Evolutionary conservation across 2,888 invertebrate species (phyloP), one percentile per base, ranked within the genome.

Genomic region (Teleogryllus oceanicus): DNA sequence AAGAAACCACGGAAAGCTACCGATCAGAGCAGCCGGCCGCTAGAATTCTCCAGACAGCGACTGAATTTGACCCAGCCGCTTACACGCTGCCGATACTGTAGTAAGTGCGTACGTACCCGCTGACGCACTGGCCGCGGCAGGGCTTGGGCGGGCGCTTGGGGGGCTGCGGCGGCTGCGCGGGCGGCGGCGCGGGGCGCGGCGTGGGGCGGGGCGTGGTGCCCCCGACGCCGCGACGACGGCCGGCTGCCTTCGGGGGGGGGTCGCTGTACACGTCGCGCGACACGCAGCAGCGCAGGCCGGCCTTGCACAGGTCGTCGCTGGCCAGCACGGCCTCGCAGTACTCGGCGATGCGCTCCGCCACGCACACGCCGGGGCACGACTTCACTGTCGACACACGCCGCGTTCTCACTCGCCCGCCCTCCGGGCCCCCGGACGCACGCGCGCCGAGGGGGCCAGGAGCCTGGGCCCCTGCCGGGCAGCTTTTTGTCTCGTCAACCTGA

Each of bases 261-360:
- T n/a, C n/a, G n/a, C 92, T 91, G 85, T 92, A 94, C 13, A 89
- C 90, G 84, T 95, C 94, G 82, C 92, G 90, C 18, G 93, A 92
- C 4, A 96, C 94, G 87, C 96, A 96, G 87, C 96, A 96, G 80
- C 92, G 91, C 81, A 93, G 89, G 0, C 93, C 94, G 20, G 91
- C 87, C 84, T 93, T 92, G 86, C 96, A 96, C 2, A 95, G 89
- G 50, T 91, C 91, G 62, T 90, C 89, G 2, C 92, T 91, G 78
- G 92, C 92, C 78, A 96, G 88, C 83, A 95, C 94, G 0, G 95
- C 95, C 84, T 96, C 95, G 86, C 96, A 96, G 86, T 96, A 96
- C 85, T 93, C 92, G 0, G 95, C 92, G 82, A 96, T 92, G 49
- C 93, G 89, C 79, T 94, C 92, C 37, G 94, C 92, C 80, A 96